Percentiles rank a stretch among this genome's conserved stretches.
Conservation (phyloP, 2,888 invertebrate species). For the Heliconius aoede region DNA sequence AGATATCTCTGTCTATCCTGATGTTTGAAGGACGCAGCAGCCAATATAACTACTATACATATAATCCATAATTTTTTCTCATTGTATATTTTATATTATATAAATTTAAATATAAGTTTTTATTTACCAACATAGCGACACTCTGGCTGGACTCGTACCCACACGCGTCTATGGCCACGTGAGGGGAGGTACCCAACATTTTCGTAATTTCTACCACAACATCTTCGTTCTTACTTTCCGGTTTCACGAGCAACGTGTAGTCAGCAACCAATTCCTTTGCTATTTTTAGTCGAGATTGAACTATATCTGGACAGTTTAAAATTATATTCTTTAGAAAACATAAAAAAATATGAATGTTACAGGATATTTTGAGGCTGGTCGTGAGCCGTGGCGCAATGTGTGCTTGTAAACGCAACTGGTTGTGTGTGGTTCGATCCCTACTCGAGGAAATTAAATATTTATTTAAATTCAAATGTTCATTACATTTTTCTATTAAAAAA, state of each 20-base stretch:
- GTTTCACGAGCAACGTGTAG: slow-evolving; percentile 83
- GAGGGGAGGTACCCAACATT: slow-evolving; percentile 85
- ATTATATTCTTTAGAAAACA: too few relatives aligned
- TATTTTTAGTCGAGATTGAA: slow-evolving; percentile 86
- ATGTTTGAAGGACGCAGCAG: too few relatives aligned
- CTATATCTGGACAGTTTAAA: slow-evolving; percentile 81
- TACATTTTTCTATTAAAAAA: too few relatives aligned
- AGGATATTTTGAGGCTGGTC: too few relatives aligned
- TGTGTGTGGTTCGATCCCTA: too few relatives aligned
- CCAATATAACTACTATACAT: too few relatives aligned
- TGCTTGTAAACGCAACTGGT: too few relatives aligned
- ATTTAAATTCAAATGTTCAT: too few relatives aligned
- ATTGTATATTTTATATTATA: neutral
- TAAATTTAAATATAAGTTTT: neutral
- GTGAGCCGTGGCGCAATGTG: too few relatives aligned
- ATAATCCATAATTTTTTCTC: neutral
- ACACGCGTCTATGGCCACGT: slow-evolving; percentile 93
- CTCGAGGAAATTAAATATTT: too few relatives aligned
- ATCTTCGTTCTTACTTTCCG: slow-evolving; percentile 81
- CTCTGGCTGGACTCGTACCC: slow-evolving; percentile 90
- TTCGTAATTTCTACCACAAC: slow-evolving; percentile 82
- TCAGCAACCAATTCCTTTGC: slow-evolving; percentile 91
- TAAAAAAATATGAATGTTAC: too few relatives aligned
- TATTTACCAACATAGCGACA: slow-evolving; percentile 88
- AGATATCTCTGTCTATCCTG: neutral